Evolutionary conservation across 2,888 invertebrate genomes (phyloP).

Genomic region (Sussaba pulchella): DNA sequence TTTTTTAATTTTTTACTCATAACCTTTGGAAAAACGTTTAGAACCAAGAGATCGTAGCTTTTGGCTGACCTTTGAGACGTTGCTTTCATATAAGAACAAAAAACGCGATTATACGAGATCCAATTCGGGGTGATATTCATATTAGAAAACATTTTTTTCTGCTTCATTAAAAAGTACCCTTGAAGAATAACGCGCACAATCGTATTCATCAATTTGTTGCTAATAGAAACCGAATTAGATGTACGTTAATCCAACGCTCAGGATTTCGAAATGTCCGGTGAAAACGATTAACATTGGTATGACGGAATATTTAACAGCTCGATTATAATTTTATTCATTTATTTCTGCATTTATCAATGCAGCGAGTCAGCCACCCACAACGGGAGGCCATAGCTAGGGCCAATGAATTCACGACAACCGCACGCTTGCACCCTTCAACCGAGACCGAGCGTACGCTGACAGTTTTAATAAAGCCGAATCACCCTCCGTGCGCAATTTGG

Average conservation of each 20-base stretch:
- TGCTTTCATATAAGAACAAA: no score
- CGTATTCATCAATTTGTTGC: no score
- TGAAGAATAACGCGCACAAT: no score
- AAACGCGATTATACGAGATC: no score
- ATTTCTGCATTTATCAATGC: slow-evolving; percentile 71
- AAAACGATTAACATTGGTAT: not conserved
- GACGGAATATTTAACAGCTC: slow-evolving; percentile 54
- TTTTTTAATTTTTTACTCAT: not conserved
- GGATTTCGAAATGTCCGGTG: slow-evolving; percentile 1
- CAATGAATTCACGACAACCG: slow-evolving; percentile 73
- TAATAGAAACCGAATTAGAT: no score
- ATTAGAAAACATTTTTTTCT: no score
- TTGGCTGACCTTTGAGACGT: no score
- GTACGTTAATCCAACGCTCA: no score
- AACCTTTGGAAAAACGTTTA: not conserved
- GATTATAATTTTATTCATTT: slow-evolving; percentile 70
- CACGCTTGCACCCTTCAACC: slow-evolving; percentile 70
- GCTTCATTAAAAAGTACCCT: no score
- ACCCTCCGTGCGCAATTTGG: slow-evolving; percentile 65
- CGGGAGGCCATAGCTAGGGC: slow-evolving; percentile 14
- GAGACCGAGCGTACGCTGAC: slow-evolving; percentile 63
- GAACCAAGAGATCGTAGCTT: no score
- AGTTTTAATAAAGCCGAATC: slow-evolving; percentile 74
- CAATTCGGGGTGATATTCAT: no score
- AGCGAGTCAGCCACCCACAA: slow-evolving; percentile 29